Conservation (phyloP, 2,113 vertebrate genomes). For the Gobius niger region DNA sequence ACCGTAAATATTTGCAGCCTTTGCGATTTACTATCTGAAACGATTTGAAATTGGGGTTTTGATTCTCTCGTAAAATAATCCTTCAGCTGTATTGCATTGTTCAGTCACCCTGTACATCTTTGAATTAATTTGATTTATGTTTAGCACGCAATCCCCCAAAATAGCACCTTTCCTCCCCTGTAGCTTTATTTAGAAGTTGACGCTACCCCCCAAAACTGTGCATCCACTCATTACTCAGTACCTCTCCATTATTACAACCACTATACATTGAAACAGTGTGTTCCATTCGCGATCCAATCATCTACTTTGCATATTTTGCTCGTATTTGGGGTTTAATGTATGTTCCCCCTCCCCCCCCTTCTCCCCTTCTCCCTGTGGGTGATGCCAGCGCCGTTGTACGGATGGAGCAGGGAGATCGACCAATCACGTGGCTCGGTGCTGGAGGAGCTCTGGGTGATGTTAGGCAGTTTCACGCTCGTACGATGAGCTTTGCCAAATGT, state of each 20-base stretch:
- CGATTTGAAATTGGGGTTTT: too few species aligned
- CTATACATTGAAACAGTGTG: constrained; percentile 3
- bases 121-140: too few species aligned
- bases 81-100: too few species aligned
- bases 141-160: too few species aligned
- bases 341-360: constrained; percentile 52
- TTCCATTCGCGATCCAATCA: constrained; percentile 29
- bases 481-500: constrained; percentile 77
- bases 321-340: constrained; percentile 58
- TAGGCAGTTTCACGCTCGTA: constrained; percentile 78
- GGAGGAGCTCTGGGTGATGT: constrained; percentile 73
- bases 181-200: too few species aligned
- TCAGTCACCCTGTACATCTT: too few species aligned
- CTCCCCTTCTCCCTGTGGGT: constrained; percentile 65
- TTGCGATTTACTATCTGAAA: too few species aligned
- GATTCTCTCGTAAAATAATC: too few species aligned
- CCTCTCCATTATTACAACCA: background rate
- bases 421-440: constrained; percentile 68
- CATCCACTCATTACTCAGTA: background rate
- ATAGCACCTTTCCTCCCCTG: too few species aligned
- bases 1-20: too few species aligned
- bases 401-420: constrained; percentile 68
- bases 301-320: constrained; percentile 43
- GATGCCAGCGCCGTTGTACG: constrained; percentile 74
- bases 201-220: too few species aligned